Base-by-base conservation (phyloP, 2,797 vertebrate genomes). In the Calcarius lapponicus region DNA sequence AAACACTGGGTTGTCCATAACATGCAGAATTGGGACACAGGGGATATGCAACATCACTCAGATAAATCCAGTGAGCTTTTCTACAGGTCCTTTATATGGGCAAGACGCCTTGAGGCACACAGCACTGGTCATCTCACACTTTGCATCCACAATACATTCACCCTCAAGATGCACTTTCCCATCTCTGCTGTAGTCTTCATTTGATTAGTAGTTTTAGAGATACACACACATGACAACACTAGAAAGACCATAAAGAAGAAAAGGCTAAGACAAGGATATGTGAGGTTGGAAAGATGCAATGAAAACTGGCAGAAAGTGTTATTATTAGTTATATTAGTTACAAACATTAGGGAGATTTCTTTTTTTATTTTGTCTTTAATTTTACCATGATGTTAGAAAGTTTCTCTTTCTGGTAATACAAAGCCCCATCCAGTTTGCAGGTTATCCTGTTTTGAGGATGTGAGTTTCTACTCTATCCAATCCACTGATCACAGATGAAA, bases 181-280 rank as follows among this genome's bases (percentile, higher is more conserved):
- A 66, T 61, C 74, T 79, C 70, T 65, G 66, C 70, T 82, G 26
- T 13, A 70, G 69, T 58, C 86, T 87, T 58, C 58, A 86, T 31
- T 50, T 40, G 71, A 70, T 94, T 90, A 95, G 93, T 90, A 95
- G 92, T 96, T 97, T 96, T 95, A 96, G 95, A 95, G 93, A 90
- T 82, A 43, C 22, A 48, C 80, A 67, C 57, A 72, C 36, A 22
- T 2, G 19, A 62, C 64, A 79, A 71, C 45, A 86, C 78, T 80
- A 82, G 53, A 78, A 93, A 93, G 74, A 93, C 83, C 73, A 88
- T 91, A 91, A 95, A 86, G 84, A 95, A 96, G 91, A 92, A 93
- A 88, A 89, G 72, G 82, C 87, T 90, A 72, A 94, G 58, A 78
- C 86, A 94, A 43, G 51, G 80, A 79, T 28, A 71, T 1, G 8